These are phyloP conservation scores for Drosophila paramelanica DNA, from an alignment of 2,888 invertebrate species.

Conservation along the genomic window DNA sequence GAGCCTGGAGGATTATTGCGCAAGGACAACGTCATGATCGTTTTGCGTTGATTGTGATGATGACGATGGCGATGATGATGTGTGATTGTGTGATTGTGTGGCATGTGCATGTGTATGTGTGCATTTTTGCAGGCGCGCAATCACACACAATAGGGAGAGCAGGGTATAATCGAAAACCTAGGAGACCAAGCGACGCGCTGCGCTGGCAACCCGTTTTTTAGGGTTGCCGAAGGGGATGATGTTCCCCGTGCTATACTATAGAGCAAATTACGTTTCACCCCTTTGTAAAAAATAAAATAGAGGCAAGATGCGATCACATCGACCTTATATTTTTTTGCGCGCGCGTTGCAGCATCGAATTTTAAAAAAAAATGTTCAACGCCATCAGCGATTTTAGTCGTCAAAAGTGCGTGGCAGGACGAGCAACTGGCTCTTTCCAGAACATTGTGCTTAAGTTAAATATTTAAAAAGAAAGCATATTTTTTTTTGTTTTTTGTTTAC, in stretches of 20 bases:
- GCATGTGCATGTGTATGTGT: conserved; percentile 31
- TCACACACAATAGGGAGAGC: conserved; percentile 62
- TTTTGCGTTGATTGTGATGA: conserved; percentile 25
- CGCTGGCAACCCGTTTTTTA: conserved; percentile 77
- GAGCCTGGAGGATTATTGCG: conserved; percentile 47
- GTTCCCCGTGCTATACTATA: conserved; percentile 31
- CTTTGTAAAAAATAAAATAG: conserved; percentile 67
- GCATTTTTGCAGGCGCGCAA: conserved; percentile 52
- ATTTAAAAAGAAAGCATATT: background rate
- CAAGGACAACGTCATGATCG: conserved; percentile 71
- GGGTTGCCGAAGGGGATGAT: conserved; percentile 74
- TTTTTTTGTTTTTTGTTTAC: background rate
- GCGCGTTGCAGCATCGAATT: conserved; percentile 51
- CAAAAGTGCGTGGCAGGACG: conserved; percentile 69
- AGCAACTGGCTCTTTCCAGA: conserved; percentile 46
- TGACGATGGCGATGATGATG: conserved; percentile 33
- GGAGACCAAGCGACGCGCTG: conserved; percentile 20
- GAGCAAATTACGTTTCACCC: conserved; percentile 74
- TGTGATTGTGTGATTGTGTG: conserved; percentile 2
- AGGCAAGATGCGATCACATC: conserved; percentile 64
- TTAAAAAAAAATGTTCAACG: conserved; percentile 56
- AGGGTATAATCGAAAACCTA: conserved; percentile 40
- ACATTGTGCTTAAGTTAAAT: background rate
- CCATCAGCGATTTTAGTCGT: conserved; percentile 65
- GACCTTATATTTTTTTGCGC: conserved; percentile 47